Evolutionary conservation across 1,140 invertebrate species (phyloP).

Genomic region (Notospermus geniculatus): DNA sequence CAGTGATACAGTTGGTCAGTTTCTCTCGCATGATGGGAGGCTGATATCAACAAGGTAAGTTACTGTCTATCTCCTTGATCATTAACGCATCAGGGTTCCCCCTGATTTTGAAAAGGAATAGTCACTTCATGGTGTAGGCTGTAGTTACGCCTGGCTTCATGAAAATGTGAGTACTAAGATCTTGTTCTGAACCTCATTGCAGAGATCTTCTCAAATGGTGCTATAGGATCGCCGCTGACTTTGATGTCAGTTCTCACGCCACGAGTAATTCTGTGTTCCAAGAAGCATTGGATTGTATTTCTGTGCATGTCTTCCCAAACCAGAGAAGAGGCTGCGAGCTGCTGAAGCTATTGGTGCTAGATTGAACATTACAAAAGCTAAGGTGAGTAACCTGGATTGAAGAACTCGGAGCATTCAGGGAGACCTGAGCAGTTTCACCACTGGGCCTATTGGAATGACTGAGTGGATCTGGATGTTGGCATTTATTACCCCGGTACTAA

Average conservation of each 20-base stretch:
- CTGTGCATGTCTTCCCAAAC: constrained; percentile 70
- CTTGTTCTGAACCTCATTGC: constrained; percentile 11
- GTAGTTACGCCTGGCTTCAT: too few relatives aligned
- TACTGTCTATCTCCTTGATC: neutral
- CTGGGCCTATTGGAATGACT: too few relatives aligned
- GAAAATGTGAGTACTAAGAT: too few relatives aligned
- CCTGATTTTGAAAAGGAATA: too few relatives aligned
- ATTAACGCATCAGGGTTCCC: too few relatives aligned
- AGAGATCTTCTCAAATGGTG: constrained; percentile 92
- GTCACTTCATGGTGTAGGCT: too few relatives aligned
- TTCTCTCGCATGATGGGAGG: constrained; percentile 44
- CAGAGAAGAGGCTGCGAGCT: constrained; percentile 61
- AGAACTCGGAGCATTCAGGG: too few relatives aligned
- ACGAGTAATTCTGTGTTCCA: constrained; percentile 77
- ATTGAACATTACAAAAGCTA: constrained; percentile 78
- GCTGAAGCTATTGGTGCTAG: constrained; percentile 75
- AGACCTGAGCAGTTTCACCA: too few relatives aligned
- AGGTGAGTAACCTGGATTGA: constrained; percentile 59
- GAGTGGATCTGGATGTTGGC: too few relatives aligned
- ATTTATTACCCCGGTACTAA: too few relatives aligned
- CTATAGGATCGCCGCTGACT: constrained; percentile 70
- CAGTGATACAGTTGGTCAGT: constrained; percentile 34
- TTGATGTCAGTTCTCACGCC: constrained; percentile 71
- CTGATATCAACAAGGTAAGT: constrained; percentile 61
- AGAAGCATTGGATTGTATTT: constrained; percentile 91